Percentiles rank a stretch among this genome's conserved stretches.
Conservation (phyloP, 2,888 invertebrate genomes). For the Zaprionus bogoriensis region DNA sequence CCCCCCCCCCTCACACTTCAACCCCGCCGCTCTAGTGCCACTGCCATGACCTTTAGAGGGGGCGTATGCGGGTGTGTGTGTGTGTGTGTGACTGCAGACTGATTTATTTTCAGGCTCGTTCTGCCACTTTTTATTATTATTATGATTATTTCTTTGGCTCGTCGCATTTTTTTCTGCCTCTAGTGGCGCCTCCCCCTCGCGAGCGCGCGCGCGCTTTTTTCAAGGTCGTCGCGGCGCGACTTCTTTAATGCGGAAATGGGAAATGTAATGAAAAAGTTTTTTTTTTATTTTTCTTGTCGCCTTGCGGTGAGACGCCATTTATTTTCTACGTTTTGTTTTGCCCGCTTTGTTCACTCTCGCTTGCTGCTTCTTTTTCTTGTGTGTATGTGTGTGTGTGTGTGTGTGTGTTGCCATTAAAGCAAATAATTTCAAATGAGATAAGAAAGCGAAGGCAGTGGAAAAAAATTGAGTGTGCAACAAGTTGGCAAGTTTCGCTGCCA, state of each 20-base stretch:
- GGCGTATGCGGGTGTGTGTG: not conserved
- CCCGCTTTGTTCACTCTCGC: slow-evolving; percentile 31
- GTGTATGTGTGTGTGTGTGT: slow-evolving; percentile 7
- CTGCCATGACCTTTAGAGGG: slow-evolving; percentile 40
- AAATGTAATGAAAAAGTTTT: slow-evolving; percentile 76
- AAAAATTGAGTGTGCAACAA: slow-evolving; percentile 63
- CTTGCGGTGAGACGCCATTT: slow-evolving; percentile 46
- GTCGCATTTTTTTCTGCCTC: slow-evolving; percentile 31
- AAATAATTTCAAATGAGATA: slow-evolving; percentile 76
- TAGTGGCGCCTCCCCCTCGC: not conserved
- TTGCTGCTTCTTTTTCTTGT: not conserved
- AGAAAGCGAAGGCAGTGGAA: slow-evolving; percentile 32
- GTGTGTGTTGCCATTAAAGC: slow-evolving; percentile 65
- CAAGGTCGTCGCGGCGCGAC: slow-evolving; percentile 66
- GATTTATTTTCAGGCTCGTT: slow-evolving; percentile 73
- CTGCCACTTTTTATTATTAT: slow-evolving; percentile 73
- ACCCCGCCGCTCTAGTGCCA: not conserved
- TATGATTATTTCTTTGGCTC: slow-evolving; percentile 69
- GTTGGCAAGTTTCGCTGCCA: slow-evolving; percentile 67
- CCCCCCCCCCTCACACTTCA: not conserved
- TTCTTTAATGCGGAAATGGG: slow-evolving; percentile 70
- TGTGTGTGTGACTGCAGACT: slow-evolving; percentile 58
- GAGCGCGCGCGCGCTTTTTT: slow-evolving; percentile 27
- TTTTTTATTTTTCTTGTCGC: slow-evolving; percentile 54
- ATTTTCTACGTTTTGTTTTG: slow-evolving; percentile 52